These are phyloP conservation scores for Hystrix cristata DNA, from an alignment of 2,113 vertebrate genomes.

Conservation along the genomic window DNA sequence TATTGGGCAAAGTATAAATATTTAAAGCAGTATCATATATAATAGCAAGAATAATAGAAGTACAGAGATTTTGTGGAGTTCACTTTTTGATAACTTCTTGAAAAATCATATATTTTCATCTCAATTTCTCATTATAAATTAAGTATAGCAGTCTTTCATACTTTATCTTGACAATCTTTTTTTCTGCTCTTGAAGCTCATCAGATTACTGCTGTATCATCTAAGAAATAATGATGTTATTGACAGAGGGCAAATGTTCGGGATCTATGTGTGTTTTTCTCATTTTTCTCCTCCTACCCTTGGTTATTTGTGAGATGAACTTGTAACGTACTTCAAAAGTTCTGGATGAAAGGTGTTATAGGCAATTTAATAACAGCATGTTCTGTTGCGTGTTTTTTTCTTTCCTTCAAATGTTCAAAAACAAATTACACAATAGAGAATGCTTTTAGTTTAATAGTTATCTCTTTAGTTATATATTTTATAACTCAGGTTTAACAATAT, in stretches of 20 bases:
- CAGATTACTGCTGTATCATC: conserved; percentile 52
- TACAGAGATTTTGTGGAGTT: not conserved
- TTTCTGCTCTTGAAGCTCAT: not conserved
- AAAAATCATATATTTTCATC: not conserved
- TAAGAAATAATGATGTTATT: conserved; percentile 52
- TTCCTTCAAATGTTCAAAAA: not conserved
- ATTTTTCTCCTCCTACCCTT: conserved; percentile 68
- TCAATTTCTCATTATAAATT: conserved; percentile 5
- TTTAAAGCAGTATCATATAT: not conserved
- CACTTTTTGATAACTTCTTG: conserved; percentile 6
- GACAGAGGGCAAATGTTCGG: conserved; percentile 57
- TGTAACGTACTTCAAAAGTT: conserved; percentile 59
- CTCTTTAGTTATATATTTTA: conserved; percentile 45
- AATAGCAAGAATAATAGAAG: conserved; percentile 14
- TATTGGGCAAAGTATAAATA: not conserved
- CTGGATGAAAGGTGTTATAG: conserved; percentile 67
- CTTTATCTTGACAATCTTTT: conserved; percentile 2
- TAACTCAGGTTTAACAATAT: not conserved
- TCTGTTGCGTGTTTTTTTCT: conserved; percentile 52
- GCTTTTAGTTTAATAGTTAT: conserved; percentile 15
- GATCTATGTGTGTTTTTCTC: conserved; percentile 64
- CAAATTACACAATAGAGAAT: conserved; percentile 35
- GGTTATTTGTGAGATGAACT: conserved; percentile 78
- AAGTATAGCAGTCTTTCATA: not conserved
- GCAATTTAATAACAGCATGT: conserved; percentile 62